Evolutionary conservation across 2,113 vertebrate species (phyloP), one percentile per base, ranked within the genome.

Genomic region (Podocnemis expansa): DNA sequence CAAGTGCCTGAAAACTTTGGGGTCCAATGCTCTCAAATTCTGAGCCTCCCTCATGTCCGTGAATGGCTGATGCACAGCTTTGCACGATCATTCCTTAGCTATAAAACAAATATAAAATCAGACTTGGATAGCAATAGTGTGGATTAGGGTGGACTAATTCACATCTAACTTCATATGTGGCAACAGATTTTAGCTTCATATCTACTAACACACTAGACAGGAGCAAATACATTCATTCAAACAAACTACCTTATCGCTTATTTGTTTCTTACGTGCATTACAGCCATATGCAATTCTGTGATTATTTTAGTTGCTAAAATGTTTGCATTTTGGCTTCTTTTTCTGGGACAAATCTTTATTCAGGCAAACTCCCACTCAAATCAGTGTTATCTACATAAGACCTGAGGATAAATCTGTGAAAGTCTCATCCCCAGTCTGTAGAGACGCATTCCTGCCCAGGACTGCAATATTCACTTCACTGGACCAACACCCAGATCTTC

Each of bases 391-490:
- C 92, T 89, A 73, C 79, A 85, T 21, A 70, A 85, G 89, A 88
- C 22, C 83, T 55, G 76, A 80, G 13, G 8, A 49, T 24, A 91
- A 29, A 52, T 49, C 73, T 43, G 89, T 92, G 91, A 93, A 91
- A 88, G 67, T 78, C 89, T 88, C 93, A 96, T 97, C 82, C 94
- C 51, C 56, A 0, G 0, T 85, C 93, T 58, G 8, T 24, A 38
- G 49, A 78, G 89, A 94, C 52, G 25, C 21, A 76, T 73, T 97
- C 60, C 63, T 51, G 73, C 54, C 78, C 85, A 63, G 56, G 45
- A 75, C 78, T 87, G 82, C 94, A 88, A 96, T 88, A 93, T 91
- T 94, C 89, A 93, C 87, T 85, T 89, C 19, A 80, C 11, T 27
- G 24, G 41, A 38, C 73, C 73, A 45, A 41, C 73, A 3, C 41